Base-by-base conservation (phyloP, 2,888 invertebrate genomes). In the Phanerotoma sp. region DNA sequence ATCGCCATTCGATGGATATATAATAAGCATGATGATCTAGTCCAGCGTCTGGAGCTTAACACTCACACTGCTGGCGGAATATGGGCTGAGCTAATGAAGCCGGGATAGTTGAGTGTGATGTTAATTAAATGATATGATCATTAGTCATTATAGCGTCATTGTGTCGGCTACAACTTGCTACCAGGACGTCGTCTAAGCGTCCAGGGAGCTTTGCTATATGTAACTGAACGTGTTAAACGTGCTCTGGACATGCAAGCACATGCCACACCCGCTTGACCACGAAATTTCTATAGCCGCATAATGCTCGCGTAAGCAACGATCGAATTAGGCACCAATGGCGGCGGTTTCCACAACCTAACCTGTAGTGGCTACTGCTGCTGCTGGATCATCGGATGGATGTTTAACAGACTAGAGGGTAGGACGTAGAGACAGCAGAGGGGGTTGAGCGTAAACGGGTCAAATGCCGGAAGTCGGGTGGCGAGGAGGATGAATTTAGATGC, bases 81-180 rank as follows among this genome's bases (percentile, higher is more conserved):
- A 48, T 11, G 33, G 7, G 13, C 57, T 54, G 56, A 61, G 69
- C 72, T 73, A 73, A 74, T 73, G 73, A 69, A 73, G 69, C 69
- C 51, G 65, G 63, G 63, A 66, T 69, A 69, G 72, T 73, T 74
- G 71, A 70, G 71, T 72, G 71, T 69, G 74, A 74, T 73, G 75
- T 76, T 77, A 75, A 76, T 77, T 75, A 75, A 76, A 76, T 75
- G 75, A 76, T 77, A 75, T 70, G 68, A 76, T 76, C 75, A 76
- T 77, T 75, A 74, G 75, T 76, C 75, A 74, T 75, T 74, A 71
- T 71, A 68, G 68, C 70, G 68, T 73, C 71, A 74, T 75, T 74
- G 73, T 73, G 69, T 69, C 64, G 66, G 64, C 62, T 58, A 62
- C 66, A 66, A 68, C 64, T 71, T 69, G 69, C 62, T 60, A 45